phyloP scores from a whole-genome alignment of 2,888 invertebrate species.

The Lasioglossum calceatum region DNA sequence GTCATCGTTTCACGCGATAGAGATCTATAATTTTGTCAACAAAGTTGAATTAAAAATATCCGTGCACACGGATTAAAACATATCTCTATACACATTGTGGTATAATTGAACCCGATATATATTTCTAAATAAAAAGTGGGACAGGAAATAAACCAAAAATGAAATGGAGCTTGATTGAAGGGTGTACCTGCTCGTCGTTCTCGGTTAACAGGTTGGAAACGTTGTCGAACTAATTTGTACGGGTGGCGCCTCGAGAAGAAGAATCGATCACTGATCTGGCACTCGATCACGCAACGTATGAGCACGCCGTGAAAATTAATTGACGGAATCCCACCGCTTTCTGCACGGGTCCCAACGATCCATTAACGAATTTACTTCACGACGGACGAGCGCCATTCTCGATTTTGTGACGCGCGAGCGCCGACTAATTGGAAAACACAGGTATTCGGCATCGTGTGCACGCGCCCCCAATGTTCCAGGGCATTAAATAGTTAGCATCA shows the following conservation, averaged over 20 bases:
- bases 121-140: not conserved
- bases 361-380: conserved; percentile 8
- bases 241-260: not conserved
- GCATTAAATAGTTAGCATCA: conserved; percentile 22
- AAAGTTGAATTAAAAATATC: no score
- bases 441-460: not conserved
- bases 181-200: not conserved
- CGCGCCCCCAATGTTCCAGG: not conserved
- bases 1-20: no score
- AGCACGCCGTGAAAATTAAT: not conserved
- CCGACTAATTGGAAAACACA: not conserved
- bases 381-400: not conserved
- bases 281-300: not conserved
- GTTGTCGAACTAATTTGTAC: not conserved
- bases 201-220: not conserved
- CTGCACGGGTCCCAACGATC: not conserved
- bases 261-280: not conserved
- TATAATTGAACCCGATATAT: not conserved
- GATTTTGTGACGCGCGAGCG: not conserved
- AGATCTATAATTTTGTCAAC: no score
- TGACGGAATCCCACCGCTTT: not conserved
- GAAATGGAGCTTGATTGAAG: not conserved
- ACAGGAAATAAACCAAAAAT: not conserved
- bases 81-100: no score
- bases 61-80: no score